phyloP scores from a whole-genome alignment of 2,113 vertebrate genomes.

The Heterochromis multidens region DNA sequence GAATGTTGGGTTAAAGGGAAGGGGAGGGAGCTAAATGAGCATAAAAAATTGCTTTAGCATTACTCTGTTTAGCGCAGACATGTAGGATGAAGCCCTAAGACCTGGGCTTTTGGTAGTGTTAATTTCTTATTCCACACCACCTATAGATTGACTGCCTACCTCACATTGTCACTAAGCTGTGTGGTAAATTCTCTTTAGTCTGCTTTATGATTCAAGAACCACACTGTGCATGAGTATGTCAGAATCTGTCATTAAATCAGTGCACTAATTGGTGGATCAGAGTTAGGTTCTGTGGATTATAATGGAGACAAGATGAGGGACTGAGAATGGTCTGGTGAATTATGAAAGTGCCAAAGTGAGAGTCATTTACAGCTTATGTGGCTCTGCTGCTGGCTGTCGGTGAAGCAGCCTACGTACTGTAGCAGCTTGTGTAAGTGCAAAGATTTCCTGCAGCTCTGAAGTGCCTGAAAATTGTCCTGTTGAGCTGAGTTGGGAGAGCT shows the following conservation, averaged over 20 bases:
- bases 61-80: not conserved
- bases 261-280: not conserved
- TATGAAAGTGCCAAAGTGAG: not conserved
- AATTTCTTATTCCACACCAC: not conserved
- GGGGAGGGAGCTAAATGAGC: not conserved
- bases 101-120: not conserved
- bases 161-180: not conserved
- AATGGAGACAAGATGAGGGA: not conserved
- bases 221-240: not conserved
- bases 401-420: constrained; percentile 13
- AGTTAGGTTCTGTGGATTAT: not conserved
- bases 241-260: not conserved
- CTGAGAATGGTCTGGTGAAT: not conserved
- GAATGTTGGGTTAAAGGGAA: no score
- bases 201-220: constrained; percentile 8
- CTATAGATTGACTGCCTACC: not conserved
- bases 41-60: not conserved
- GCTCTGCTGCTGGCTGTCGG: constrained; percentile 10
- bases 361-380: constrained; percentile 22
- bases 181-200: not conserved
- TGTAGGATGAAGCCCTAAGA: not conserved
- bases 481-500: not conserved
- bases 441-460: constrained; percentile 23
- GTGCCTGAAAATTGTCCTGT: constrained; percentile 1
- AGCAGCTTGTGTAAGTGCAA: constrained; percentile 34